Evolutionary conservation across 64 coral and sea anemone species (phyloP), one percentile per base, ranked within the genome.

Genomic region (Montipora sp.): DNA sequence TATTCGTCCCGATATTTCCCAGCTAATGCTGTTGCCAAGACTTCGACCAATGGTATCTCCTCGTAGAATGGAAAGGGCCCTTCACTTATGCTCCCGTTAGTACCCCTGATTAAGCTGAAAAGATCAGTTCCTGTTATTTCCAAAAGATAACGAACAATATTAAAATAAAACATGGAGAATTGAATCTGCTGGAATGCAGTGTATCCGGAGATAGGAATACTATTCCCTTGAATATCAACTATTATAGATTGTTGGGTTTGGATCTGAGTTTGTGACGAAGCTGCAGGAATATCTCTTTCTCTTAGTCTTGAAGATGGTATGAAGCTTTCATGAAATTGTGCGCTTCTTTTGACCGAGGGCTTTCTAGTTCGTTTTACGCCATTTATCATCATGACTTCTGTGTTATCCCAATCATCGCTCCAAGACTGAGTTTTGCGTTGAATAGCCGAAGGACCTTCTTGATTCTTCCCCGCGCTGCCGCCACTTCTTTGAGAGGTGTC

Each of bases 181-280:
- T 85, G 63, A 51, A 12, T 71, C 68, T 85, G 82, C 82, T 85
- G 82, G n/a, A 85, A 85, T 3, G 45, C 71, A 9, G 45, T 71
- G 18, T 85, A 85, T 21, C 82, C 82, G 4, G 82, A 85, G 5
- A 85, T 50, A 48, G 82, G 82, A 85, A 85, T 85, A 85, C 82
- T 23, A 5, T 72, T 50, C 46, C 3, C 3, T 5, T 47, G 36
- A 71, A 48, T 20, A 50, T 50, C 8, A 45, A 12, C 44, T 14
- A 50, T 2, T 49, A 2, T 50, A 24, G 15, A 3, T 6, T 47
- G 58, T 13, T 67, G 22, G 24, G 27, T 60, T 5, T 19, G 24
- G 27, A n/a, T 71, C 18, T 3, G 18, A 71, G 4, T 15, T 18
- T 83, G 47, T 67, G 24, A 65, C 7, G 24, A 7, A 45, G 8